These are phyloP conservation scores for Stigmatopora argus DNA, from an alignment of 2,113 vertebrate genomes.

Conservation along the genomic window DNA sequence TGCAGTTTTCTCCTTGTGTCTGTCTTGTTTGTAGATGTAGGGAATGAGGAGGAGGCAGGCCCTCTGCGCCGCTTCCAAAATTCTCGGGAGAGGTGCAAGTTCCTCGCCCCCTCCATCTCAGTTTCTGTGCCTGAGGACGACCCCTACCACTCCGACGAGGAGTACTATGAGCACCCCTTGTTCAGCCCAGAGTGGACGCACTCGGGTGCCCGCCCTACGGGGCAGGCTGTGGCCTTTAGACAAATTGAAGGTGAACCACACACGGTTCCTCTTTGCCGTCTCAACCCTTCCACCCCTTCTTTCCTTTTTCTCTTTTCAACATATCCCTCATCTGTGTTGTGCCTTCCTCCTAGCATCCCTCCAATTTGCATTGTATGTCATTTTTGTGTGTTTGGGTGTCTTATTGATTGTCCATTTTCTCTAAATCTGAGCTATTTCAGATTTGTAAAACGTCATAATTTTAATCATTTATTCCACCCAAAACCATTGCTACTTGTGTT, in stretches of 20 bases:
- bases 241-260: slow-evolving; percentile 89
- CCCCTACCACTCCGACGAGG: slow-evolving; percentile 87
- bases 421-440: slow-evolving; percentile 45
- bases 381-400: slow-evolving; percentile 49
- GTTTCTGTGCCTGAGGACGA: slow-evolving; percentile 91
- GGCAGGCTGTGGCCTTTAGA: slow-evolving; percentile 82
- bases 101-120: slow-evolving; percentile 88
- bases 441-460: slow-evolving; percentile 29
- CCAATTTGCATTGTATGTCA: slow-evolving; percentile 45
- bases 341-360: slow-evolving; percentile 45
- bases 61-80: slow-evolving; percentile 78
- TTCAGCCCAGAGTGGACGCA: slow-evolving; percentile 89
- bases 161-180: slow-evolving; percentile 92
- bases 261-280: slow-evolving; percentile 78
- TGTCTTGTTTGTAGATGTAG: slow-evolving; percentile 89
- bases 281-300: slow-evolving; percentile 36
- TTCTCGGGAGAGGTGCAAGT: slow-evolving; percentile 79
- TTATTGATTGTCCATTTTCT: slow-evolving; percentile 41
- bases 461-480: slow-evolving; percentile 34
- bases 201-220: slow-evolving; percentile 77
- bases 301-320: slow-evolving; percentile 35
- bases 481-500: slow-evolving; percentile 53
- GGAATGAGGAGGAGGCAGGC: slow-evolving; percentile 87
- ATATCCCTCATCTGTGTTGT: slow-evolving; percentile 55
- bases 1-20: slow-evolving; percentile 92